Base-by-base conservation (phyloP, 1,140 invertebrate genomes). In the Gerris buenoi region DNA sequence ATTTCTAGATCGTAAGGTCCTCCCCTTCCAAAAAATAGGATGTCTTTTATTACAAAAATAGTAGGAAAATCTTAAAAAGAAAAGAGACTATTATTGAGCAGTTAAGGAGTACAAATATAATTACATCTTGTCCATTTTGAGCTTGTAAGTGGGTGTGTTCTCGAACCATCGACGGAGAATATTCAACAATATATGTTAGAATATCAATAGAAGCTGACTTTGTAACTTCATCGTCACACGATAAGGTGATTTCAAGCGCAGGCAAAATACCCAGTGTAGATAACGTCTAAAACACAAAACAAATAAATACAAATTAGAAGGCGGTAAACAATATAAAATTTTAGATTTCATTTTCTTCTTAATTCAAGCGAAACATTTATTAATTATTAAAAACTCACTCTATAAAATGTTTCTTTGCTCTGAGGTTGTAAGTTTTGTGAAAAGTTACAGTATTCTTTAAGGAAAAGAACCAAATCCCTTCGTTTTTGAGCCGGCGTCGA, bases 391-490 rank as follows among this genome's bases (percentile, higher is more conserved):
- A 74, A 57, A 71, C 65, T 70, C 74, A 83, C 83, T 78, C 97
- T 97, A 79, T 97, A 98, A 81, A 98, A 99, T 56, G 87, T 84
- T 78, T 99, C 97, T 78, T 97, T 93, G 72, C 91, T 92, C 76
- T 94, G 92, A 13, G 93, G 93, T 76, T 98, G 95, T 71, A 99
- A 80, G 77, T 96, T 97, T 81, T 98, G 95, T 72, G 95, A 96
- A 83, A 98, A 98, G 78, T 95, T 96, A 81, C 96, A 98, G 79
- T 98, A 98, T 79, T 99, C 97, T 79, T 98, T 99, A 28, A 99
- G 81, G 81, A 99, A 99, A 69, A 97, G 80, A 65, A 98, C 91
- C 69, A 98, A 84, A 79, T 99, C 97, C 74, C 93, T 84, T 73
- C 95, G 83, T 75, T 95, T 95, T 15, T 81, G 76, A 71, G 94